A percentile compares a stretch with the other conserved stretches of the same genome.
Evolutionary conservation across 2,113 vertebrate species (phyloP).

Genomic region (Nannobrachium achirus): DNA sequence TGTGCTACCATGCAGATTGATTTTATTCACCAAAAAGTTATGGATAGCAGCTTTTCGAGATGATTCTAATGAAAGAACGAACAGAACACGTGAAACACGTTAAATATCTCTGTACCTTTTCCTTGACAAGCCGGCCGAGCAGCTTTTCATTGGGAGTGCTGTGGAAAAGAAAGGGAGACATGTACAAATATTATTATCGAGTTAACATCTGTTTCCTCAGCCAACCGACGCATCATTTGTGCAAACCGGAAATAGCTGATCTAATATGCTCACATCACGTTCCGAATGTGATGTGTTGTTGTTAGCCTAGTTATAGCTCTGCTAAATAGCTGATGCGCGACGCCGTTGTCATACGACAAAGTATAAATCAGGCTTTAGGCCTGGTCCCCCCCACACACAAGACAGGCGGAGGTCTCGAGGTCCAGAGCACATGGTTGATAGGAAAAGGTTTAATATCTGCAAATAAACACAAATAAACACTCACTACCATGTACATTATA

Average conservation of each 20-base stretch:
- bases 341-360: too few species aligned
- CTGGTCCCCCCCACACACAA: too few species aligned
- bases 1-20: not conserved
- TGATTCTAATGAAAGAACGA: not conserved
- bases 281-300: not conserved
- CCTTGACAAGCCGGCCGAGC: constrained; percentile 94
- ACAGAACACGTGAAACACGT: not conserved
- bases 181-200: not conserved
- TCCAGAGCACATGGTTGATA: too few species aligned
- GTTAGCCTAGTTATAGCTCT: too few species aligned
- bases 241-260: too few species aligned
- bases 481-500: not conserved
- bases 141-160: constrained; percentile 98
- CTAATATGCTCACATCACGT: not conserved
- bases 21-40: not conserved
- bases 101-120: constrained; percentile 85
- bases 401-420: too few species aligned
- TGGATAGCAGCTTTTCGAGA: not conserved
- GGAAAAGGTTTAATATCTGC: too few species aligned
- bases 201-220: too few species aligned
- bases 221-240: not conserved
- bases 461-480: too few species aligned
- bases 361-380: too few species aligned
- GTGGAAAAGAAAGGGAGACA: constrained; percentile 47
- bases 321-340: too few species aligned